Conservation (phyloP, 53 echinoderm and acorn worm species). For the Zoroaster sp. region DNA sequence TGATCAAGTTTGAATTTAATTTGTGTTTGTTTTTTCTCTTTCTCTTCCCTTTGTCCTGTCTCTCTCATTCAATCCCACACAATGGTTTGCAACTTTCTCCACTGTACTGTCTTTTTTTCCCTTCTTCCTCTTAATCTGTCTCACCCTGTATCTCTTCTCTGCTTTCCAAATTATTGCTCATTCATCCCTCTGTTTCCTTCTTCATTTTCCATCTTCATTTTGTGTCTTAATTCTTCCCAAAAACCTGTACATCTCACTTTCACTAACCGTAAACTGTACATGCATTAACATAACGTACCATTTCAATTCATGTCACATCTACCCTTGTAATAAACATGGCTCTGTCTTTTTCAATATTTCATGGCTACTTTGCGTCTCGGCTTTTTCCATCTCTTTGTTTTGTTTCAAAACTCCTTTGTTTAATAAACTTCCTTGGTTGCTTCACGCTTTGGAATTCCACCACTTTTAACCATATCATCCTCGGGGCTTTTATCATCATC, state of each 20-base stretch:
- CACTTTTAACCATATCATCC: neutral
- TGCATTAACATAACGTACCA: too few relatives aligned
- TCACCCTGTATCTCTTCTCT: neutral
- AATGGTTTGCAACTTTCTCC: neutral
- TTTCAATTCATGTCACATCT: too few relatives aligned
- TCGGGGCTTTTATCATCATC: neutral
- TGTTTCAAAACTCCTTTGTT: too few relatives aligned
- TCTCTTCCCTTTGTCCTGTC: neutral
- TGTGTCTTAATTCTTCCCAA: too few relatives aligned
- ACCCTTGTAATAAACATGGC: too few relatives aligned
- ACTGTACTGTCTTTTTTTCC: neutral
- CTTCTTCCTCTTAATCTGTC: neutral
- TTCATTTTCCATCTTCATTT: neutral
- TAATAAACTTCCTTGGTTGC: too few relatives aligned
- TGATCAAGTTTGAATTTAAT: neutral
- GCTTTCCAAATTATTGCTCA: neutral
- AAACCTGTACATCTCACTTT: too few relatives aligned
- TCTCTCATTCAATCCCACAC: neutral
- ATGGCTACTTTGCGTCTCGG: too few relatives aligned
- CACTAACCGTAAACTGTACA: too few relatives aligned
- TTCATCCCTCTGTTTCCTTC: neutral
- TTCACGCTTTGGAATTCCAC: too few relatives aligned
- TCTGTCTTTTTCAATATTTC: too few relatives aligned
- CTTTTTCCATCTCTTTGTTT: too few relatives aligned
- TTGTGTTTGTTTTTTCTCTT: neutral